These are phyloP conservation scores for Sesamia inferens DNA, from an alignment of 2,888 invertebrate species.

Conservation along the genomic window DNA sequence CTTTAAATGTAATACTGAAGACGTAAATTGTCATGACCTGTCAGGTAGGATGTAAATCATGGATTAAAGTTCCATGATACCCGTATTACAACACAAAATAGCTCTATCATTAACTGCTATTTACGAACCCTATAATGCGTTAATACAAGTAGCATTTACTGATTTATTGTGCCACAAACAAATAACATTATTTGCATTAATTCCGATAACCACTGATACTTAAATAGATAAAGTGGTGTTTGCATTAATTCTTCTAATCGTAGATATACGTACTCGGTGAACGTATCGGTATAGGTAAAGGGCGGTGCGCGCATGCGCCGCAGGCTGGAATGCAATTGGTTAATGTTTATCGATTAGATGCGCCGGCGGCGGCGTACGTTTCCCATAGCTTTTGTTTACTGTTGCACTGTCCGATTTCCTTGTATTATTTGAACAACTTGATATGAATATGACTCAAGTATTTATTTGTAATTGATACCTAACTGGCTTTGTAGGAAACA, in stretches of 20 bases:
- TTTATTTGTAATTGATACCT: constrained; percentile 17
- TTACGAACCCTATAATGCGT: constrained; percentile 38
- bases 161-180: constrained; percentile 67
- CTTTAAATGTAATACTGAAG: constrained; percentile 9
- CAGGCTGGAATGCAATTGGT: constrained; percentile 77
- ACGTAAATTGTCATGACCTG: constrained; percentile 35
- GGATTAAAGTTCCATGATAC: constrained; percentile 22
- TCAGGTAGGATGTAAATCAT: constrained; percentile 38
- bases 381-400: constrained; percentile 71
- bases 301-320: constrained; percentile 63
- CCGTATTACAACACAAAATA: constrained; percentile 32
- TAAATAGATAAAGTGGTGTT: constrained; percentile 59
- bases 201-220: constrained; percentile 60
- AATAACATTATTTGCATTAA: constrained; percentile 68
- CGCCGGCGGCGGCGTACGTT: constrained; percentile 71
- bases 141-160: constrained; percentile 64
- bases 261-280: constrained; percentile 30
- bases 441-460: constrained; percentile 14
- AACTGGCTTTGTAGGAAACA: not conserved
- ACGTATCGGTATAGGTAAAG: constrained; percentile 52
- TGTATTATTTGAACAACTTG: constrained; percentile 41
- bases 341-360: constrained; percentile 84
- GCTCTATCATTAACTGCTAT: constrained; percentile 46
- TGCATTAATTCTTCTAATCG: constrained; percentile 63
- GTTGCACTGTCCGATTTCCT: constrained; percentile 61